Base-by-base conservation (phyloP, 2,113 vertebrate genomes). In the Dermatemys mawii region DNA sequence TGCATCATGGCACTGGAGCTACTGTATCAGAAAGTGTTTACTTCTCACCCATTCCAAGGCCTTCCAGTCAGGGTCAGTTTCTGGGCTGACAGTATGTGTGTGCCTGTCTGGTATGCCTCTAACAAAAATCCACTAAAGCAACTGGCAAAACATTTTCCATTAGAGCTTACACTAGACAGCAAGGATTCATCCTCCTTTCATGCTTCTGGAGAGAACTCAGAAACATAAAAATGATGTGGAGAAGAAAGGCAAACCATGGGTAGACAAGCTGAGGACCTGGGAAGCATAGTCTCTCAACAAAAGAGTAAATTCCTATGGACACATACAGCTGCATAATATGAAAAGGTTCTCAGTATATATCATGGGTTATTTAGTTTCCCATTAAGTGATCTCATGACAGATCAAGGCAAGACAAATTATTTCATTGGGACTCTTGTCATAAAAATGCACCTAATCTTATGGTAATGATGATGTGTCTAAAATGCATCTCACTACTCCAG, bases 351-450 rank as follows among this genome's bases (percentile, higher is more conserved):
- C 63, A 70, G 55, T 70, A 70, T 84, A 3, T 1, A 63, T 27
- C 88, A 27, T 84, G 79, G 32, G 21, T 60, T 90, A 38, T 90
- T 81, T 89, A 22, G 67, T 91, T 96, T 95, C 81, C 67, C 93
- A 48, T 78, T 83, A 84, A 88, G 54, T 83, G 79, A 86, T 84
- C 85, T 84, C 41, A 82, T 86, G 78, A 29, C 41, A 57, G 55
- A 87, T 90, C 85, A 83, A 92, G 90, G 63, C n/a, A 91, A 0
- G 41, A 93, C 32, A 93, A 91, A 94, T 95, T 93, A 48, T 79
- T 94, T 95, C 0, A 0, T 82, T 1, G 84, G 89, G 67, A 1
- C 3, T 91, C 38, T 75, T 49, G 57, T 91, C 53, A 57, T 29
- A 78, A 13, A 14, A 44, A 7, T 81, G 81, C 49, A 84, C 53